Evolutionary conservation across 1,140 invertebrate genomes (phyloP), one percentile per base, ranked within the genome.

Genomic region (Trachymyrmex cornetzi): DNA sequence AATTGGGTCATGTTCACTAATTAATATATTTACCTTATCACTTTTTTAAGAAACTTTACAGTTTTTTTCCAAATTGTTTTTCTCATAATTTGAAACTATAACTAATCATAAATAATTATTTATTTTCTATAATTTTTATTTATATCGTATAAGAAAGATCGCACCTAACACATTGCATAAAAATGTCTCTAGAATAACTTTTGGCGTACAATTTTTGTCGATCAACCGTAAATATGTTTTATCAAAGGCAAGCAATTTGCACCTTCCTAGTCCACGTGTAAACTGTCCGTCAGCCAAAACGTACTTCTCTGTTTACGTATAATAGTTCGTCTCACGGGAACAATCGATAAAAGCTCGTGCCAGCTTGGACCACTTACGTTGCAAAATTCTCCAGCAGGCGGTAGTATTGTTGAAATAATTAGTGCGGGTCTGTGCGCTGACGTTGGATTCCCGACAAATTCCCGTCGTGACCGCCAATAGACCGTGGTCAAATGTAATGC

Each of bases 401-500:
- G 22, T 30, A 1, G 12, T 55, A 74, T 61, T 75, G 69, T 61
- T 48, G 69, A 75, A 74, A 84, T 61, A 84, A 75, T 84, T 61
- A 84, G 55, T 30, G 27, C 66, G 9, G 22, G 6, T 57, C 22
- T 38, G 22, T 38, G 38, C 19, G n/a, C 24, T 48, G 38, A 44
- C 67, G 57, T 74, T 19, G 69, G 44, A 61, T 74, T 59, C 24
- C 53, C 6, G 19, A 59, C 67, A 34, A 64, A 30, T 74, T 74
- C 66, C 30, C 11, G 34, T 48, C 16, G 48, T 50, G 61, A 34
- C 48, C 80, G 55, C 14, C 80, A 63, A 84, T 84, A 59, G 80
- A 84, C 80, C 80, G 14, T 59, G 74, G 48, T 72, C 69, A 57
- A 59, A 59, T 38, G 87, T 86, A 87, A 87, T 77, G 85, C 50